Evolutionary conservation across 2,888 invertebrate species (phyloP).

Genomic region (Cryptus viduatorius): DNA sequence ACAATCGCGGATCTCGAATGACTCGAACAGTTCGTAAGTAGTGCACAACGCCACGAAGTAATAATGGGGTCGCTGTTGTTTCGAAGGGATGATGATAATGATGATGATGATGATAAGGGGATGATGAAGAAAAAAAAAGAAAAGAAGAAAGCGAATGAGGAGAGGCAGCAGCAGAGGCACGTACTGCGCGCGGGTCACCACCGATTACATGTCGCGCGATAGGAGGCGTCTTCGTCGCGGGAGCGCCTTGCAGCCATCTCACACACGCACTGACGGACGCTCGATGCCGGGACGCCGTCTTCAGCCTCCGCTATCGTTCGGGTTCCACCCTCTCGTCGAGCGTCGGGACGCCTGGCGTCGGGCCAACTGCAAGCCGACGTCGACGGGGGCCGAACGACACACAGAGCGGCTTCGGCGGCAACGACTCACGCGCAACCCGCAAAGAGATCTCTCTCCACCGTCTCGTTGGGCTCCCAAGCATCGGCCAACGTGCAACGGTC

Average conservation of each 20-base stretch:
- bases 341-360: slow-evolving; percentile 82
- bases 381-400: slow-evolving; percentile 63
- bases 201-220: slow-evolving; percentile 77
- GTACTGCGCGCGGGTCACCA: slow-evolving; percentile 67
- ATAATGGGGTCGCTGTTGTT: slow-evolving; percentile 4
- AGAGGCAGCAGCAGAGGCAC: slow-evolving; percentile 57
- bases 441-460: slow-evolving; percentile 14
- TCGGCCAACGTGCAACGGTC: slow-evolving; percentile 30
- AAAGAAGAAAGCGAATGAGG: slow-evolving; percentile 39
- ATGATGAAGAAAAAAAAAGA: slow-evolving; percentile 35
- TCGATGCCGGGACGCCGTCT: slow-evolving; percentile 84
- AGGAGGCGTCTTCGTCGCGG: slow-evolving; percentile 81
- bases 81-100: slow-evolving; percentile 15
- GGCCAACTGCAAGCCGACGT: slow-evolving; percentile 75
- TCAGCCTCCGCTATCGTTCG: slow-evolving; percentile 79
- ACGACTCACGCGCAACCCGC: slow-evolving; percentile 56
- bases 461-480: slow-evolving; percentile 9
- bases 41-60: slow-evolving; percentile 15
- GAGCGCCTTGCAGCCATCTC: slow-evolving; percentile 84
- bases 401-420: slow-evolving; percentile 56
- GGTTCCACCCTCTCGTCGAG: slow-evolving; percentile 82
- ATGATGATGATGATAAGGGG: slow-evolving; percentile 20
- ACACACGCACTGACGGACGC: slow-evolving; percentile 84
- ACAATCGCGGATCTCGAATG: background rate
- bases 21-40: background rate